Conservation (phyloP, 2,113 vertebrate genomes). For the Gnathochromis pfefferi region DNA sequence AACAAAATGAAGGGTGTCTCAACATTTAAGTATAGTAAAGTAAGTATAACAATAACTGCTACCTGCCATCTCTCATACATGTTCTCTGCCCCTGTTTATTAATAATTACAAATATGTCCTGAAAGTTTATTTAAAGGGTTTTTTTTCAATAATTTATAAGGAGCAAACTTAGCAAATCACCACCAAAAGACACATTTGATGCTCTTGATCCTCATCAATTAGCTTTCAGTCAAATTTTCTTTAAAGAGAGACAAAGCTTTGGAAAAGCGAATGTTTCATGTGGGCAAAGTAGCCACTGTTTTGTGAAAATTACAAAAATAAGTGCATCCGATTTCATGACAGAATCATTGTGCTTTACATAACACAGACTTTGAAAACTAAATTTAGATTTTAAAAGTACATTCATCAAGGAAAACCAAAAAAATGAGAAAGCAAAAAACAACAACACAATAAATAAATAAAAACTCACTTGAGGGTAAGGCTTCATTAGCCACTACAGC, state of each 20-base stretch:
- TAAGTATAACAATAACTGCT: not conserved
- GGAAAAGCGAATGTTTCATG: accelerated
- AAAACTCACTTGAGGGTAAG: not conserved
- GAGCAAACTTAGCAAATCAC: not conserved
- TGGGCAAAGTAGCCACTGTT: not conserved
- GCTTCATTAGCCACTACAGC: not conserved
- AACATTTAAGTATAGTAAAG: not conserved
- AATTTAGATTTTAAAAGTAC: not conserved
- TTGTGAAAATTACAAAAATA: not conserved
- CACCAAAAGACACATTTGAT: not conserved
- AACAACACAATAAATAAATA: not conserved
- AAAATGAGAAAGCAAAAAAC: not conserved
- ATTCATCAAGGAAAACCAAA: not conserved
- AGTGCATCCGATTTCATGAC: not conserved
- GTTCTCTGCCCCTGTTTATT: not conserved
- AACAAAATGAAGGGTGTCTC: not conserved
- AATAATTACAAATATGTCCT: not conserved
- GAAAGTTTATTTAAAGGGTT: not conserved
- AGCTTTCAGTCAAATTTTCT: not conserved
- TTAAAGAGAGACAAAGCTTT: not conserved
- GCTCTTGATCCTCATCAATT: not conserved
- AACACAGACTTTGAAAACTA: not conserved
- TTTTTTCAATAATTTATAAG: not conserved
- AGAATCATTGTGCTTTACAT: not conserved
- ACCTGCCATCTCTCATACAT: not conserved